phyloP scores from a whole-genome alignment of 2,888 invertebrate species.

The Microctonus brassicae region DNA sequence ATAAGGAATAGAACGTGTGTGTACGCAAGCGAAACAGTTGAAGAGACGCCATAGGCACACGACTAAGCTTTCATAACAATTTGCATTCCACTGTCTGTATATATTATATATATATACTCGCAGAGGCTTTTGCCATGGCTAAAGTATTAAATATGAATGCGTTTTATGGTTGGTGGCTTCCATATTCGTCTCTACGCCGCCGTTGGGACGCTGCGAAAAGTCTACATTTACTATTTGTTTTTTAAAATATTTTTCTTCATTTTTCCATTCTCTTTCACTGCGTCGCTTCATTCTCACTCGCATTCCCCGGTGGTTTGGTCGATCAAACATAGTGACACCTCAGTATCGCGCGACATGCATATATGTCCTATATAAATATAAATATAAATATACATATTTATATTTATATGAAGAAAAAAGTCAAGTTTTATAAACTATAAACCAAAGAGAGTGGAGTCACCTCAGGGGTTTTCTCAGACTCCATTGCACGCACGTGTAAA shows the following conservation, averaged over 20 bases:
- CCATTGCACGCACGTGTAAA: conserved; percentile 7
- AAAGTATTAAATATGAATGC: conserved; percentile 65
- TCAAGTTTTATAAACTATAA: conserved; percentile 18
- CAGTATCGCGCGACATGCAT: conserved; percentile 14
- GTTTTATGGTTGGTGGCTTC: conserved; percentile 51
- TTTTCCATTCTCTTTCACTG: not conserved
- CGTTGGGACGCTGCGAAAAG: conserved; percentile 25
- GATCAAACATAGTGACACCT: conserved; percentile 45
- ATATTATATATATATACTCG: conserved; percentile 26
- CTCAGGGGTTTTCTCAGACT: conserved; percentile 4
- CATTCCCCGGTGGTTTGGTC: conserved; percentile 34
- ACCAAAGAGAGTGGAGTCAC: not conserved
- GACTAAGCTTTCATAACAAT: conserved; percentile 67
- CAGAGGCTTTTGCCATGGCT: conserved; percentile 50
- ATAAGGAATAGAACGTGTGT: not conserved
- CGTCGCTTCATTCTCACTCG: conserved; percentile 8
- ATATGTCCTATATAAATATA: conserved; percentile 10
- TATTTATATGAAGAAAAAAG: not conserved
- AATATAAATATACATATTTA: not conserved
- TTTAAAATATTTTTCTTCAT: not conserved
- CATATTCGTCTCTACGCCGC: conserved; percentile 39
- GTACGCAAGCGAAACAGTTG: conserved; percentile 14
- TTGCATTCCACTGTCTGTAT: conserved; percentile 64
- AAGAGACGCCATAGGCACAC: conserved; percentile 48
- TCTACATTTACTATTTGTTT: conserved; percentile 1